Evolutionary conservation across 2,797 vertebrate genomes (phyloP).

Genomic region (Enteromius viviparus): DNA sequence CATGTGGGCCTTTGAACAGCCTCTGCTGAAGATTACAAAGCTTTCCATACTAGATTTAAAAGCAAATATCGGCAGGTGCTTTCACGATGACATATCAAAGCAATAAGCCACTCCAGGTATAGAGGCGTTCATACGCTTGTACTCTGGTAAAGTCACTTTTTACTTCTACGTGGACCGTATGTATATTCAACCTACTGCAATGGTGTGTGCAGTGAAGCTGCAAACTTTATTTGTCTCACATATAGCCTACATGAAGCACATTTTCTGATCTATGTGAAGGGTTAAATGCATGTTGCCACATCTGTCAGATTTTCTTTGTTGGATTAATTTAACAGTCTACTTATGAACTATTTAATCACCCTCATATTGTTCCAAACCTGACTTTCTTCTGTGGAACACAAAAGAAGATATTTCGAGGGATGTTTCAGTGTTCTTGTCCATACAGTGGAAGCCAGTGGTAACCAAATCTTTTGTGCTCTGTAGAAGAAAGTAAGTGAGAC

Average conservation of each 20-base stretch:
- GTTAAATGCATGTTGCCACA: background rate
- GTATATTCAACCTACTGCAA: background rate
- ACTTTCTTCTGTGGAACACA: background rate
- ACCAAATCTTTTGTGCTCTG: background rate
- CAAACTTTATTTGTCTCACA: background rate
- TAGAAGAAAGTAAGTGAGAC: background rate
- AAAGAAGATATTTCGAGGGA: background rate
- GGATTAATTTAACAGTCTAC: background rate
- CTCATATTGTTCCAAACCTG: background rate
- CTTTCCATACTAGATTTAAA: slow-evolving; percentile 48
- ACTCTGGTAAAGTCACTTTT: background rate
- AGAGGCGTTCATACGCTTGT: background rate
- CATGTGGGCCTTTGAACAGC: slow-evolving; percentile 54
- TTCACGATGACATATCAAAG: slow-evolving; percentile 32
- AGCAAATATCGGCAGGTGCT: slow-evolving; percentile 49
- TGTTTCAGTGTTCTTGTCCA: background rate
- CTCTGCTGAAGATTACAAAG: slow-evolving; percentile 57
- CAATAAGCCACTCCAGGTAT: slow-evolving; percentile 5
- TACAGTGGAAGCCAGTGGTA: background rate
- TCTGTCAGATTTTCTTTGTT: background rate
- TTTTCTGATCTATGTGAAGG: background rate
- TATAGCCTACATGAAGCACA: background rate
- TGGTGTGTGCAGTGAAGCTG: background rate
- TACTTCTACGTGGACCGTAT: background rate
- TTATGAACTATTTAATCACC: background rate